A percentile compares a stretch with the other conserved stretches of the same genome.
These are phyloP conservation scores for Mythimna loreyi DNA, from an alignment of 2,888 invertebrate species.

Conservation along the genomic window DNA sequence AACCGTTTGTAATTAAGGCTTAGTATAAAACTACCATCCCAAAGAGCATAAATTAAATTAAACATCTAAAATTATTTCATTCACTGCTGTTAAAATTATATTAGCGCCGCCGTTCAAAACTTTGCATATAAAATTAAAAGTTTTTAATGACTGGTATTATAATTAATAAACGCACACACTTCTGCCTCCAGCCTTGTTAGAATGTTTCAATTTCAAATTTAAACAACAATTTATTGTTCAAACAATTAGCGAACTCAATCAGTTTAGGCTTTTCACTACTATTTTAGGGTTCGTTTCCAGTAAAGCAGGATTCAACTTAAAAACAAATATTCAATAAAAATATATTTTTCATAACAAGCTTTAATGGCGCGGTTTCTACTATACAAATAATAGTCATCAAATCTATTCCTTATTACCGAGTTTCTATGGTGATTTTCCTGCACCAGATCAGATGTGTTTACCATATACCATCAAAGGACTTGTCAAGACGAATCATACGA, in stretches of 20 bases:
- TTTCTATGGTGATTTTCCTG: too few species aligned
- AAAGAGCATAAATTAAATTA: slow-evolving; percentile 42
- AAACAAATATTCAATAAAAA: too few species aligned
- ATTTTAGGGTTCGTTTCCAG: too few species aligned
- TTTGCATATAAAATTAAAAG: slow-evolving; percentile 55
- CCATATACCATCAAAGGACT: too few species aligned
- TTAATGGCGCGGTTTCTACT: too few species aligned
- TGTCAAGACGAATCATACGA: too few species aligned
- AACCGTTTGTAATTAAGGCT: slow-evolving; percentile 29
- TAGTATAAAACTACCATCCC: slow-evolving; percentile 7
- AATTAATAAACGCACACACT: slow-evolving; percentile 49
- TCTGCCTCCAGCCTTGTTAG: slow-evolving; percentile 11
- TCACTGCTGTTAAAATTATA: slow-evolving; percentile 58
- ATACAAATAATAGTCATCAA: too few species aligned
- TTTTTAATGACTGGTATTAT: slow-evolving; percentile 51
- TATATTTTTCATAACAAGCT: too few species aligned
- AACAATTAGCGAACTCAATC: slow-evolving; percentile 22
- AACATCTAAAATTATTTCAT: slow-evolving; percentile 53
- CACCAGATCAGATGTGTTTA: too few species aligned
- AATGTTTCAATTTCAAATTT: slow-evolving; percentile 21
- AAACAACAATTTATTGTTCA: slow-evolving; percentile 23
- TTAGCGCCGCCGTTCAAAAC: slow-evolving; percentile 52
- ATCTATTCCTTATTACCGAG: too few species aligned
- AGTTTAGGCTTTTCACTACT: too few species aligned
- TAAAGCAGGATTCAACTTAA: too few species aligned